Evolutionary conservation across 1,140 invertebrate species (phyloP).

Genomic region (Coptotermes formosanus): DNA sequence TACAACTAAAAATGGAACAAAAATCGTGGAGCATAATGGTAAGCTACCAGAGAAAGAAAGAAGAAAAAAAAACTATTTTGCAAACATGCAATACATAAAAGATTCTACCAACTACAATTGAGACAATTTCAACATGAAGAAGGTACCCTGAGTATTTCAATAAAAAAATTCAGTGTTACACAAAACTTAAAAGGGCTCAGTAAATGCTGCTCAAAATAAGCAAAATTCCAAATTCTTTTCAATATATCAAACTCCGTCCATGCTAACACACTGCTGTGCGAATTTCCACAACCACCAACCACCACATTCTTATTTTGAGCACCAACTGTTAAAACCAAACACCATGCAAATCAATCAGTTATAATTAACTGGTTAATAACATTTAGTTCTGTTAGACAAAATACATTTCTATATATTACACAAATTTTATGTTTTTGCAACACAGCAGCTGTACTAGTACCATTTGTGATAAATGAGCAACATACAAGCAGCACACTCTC

Average conservation of each 20-base stretch:
- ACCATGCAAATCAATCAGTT: neutral
- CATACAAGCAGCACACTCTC: too few species aligned
- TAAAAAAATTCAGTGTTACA: neutral
- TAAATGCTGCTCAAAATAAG: conserved; percentile 2
- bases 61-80: neutral
- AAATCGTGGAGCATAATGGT: neutral
- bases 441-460: neutral
- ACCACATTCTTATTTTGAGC: conserved; percentile 22
- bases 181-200: conserved; percentile 2
- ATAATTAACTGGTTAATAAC: neutral
- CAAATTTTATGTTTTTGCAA: neutral
- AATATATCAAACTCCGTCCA: neutral
- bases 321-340: conserved; percentile 20
- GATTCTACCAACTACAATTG: neutral
- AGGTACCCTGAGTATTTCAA: too few species aligned
- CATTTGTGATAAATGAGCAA: too few species aligned
- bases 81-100: neutral
- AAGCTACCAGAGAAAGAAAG: neutral
- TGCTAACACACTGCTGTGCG: neutral
- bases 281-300: neutral
- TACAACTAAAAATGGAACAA: neutral
- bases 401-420: neutral
- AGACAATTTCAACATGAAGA: neutral
- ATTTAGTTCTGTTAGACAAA: neutral
- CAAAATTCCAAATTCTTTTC: neutral